Evolutionary conservation across 2,888 invertebrate species (phyloP).

Genomic region (Carpatolechia fugitivella): DNA sequence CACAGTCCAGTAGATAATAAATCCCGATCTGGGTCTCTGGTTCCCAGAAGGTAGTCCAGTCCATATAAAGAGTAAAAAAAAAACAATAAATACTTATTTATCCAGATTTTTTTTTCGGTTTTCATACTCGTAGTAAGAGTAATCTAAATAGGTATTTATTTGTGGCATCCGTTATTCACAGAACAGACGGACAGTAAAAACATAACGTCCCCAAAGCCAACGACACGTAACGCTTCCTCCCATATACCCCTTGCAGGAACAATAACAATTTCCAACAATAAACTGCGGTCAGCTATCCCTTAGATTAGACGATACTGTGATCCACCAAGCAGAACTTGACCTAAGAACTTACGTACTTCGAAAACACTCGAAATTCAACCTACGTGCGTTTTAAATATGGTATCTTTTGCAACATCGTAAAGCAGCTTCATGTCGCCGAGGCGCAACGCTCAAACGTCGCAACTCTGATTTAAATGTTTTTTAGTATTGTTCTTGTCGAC

Average conservation of each 20-base stretch:
- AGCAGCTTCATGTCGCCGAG: not conserved
- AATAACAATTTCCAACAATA: slow-evolving; percentile 60
- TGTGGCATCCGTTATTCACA: slow-evolving; percentile 10
- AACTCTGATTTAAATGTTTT: not conserved
- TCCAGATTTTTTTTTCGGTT: too few species aligned
- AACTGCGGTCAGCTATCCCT: slow-evolving; percentile 53
- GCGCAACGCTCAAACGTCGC: not conserved
- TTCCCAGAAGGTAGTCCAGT: too few species aligned
- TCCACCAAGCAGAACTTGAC: slow-evolving; percentile 50
- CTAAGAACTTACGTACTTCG: slow-evolving; percentile 28
- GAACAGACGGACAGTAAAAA: slow-evolving; percentile 44
- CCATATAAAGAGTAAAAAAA: slow-evolving; percentile 1
- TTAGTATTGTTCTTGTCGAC: not conserved
- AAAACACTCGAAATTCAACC: not conserved
- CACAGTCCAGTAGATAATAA: too few species aligned
- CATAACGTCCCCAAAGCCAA: slow-evolving; percentile 59
- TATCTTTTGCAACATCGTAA: not conserved
- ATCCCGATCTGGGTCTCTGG: too few species aligned
- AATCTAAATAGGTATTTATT: too few species aligned
- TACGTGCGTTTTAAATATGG: not conserved
- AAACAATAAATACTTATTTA: too few species aligned
- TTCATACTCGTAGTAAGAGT: too few species aligned
- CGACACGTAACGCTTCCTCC: slow-evolving; percentile 66
- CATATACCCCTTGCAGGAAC: slow-evolving; percentile 44
- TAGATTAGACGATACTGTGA: slow-evolving; percentile 47